These are phyloP conservation scores for Harpalus rubripes DNA, from an alignment of 2,888 invertebrate species.

Conservation along the genomic window DNA sequence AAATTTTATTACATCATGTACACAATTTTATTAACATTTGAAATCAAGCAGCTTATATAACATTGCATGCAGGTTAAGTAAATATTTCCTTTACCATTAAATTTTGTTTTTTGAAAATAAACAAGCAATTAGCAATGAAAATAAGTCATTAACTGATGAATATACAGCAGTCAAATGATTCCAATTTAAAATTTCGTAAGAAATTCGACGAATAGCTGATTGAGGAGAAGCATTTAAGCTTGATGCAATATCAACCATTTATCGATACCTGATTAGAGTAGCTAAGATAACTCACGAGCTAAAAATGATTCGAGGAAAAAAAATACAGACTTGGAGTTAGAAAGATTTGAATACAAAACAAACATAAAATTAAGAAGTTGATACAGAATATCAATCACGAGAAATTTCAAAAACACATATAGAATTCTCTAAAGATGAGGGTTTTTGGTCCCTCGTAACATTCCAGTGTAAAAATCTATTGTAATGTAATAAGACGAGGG, in stretches of 20 bases:
- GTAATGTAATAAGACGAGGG: no score
- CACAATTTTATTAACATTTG: constrained; percentile 34
- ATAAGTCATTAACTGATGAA: constrained; percentile 32
- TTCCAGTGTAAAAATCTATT: no score
- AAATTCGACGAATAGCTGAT: constrained; percentile 39
- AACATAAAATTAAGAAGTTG: background rate
- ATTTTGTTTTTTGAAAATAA: constrained; percentile 16
- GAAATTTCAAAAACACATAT: no score
- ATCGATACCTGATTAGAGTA: constrained; percentile 52
- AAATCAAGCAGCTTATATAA: background rate
- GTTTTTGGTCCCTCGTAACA: no score
- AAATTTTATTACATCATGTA: constrained; percentile 37
- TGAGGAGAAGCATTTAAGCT: constrained; percentile 32
- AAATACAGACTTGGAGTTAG: background rate
- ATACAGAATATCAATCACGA: no score
- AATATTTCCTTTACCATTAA: background rate
- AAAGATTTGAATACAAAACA: background rate
- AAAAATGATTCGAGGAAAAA: constrained; percentile 27
- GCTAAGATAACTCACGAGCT: constrained; percentile 25
- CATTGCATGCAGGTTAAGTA: background rate
- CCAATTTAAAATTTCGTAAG: constrained; percentile 54
- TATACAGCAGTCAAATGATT: constrained; percentile 15
- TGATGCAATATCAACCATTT: constrained; percentile 36
- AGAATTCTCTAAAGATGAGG: no score
- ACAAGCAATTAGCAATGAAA: constrained; percentile 23